phyloP scores from a whole-genome alignment of 2,113 vertebrate genomes.

The Taxidea taxus region DNA sequence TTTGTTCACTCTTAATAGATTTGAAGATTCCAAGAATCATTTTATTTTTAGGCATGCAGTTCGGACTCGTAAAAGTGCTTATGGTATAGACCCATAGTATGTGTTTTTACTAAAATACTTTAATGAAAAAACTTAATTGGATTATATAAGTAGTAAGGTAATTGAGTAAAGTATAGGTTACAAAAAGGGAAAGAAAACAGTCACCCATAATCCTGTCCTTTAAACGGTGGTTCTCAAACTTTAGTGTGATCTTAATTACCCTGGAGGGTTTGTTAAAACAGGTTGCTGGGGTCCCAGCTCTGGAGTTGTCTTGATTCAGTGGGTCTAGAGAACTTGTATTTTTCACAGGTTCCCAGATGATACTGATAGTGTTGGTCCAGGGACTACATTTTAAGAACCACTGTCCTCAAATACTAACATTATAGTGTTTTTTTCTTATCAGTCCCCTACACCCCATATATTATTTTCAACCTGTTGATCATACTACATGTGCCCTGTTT shows the following conservation, averaged over 20 bases:
- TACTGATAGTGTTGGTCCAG: background rate
- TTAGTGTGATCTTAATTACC: background rate
- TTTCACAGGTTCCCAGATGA: background rate
- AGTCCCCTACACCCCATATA: background rate
- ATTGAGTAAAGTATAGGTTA: conserved; percentile 28
- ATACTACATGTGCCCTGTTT: background rate
- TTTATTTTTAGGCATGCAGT: conserved; percentile 8
- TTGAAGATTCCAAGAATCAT: background rate
- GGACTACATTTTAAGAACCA: background rate
- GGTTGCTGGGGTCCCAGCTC: background rate
- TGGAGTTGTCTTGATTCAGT: conserved; percentile 5
- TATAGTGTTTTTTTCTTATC: background rate
- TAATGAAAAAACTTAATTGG: conserved; percentile 23
- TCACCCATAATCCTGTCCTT: background rate
- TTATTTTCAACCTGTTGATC: conserved; percentile 25
- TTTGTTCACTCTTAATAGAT: background rate
- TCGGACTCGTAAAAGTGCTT: background rate
- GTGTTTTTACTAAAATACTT: conserved; percentile 36
- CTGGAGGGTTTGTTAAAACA: conserved; percentile 2
- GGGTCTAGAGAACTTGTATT: background rate
- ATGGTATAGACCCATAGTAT: background rate
- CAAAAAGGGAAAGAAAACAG: conserved; percentile 11
- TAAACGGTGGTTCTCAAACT: conserved; percentile 13
- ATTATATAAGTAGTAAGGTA: conserved; percentile 46
- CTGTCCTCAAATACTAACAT: background rate